phyloP scores from a whole-genome alignment of 2,888 invertebrate species.

The Rhodophaea formosa region DNA sequence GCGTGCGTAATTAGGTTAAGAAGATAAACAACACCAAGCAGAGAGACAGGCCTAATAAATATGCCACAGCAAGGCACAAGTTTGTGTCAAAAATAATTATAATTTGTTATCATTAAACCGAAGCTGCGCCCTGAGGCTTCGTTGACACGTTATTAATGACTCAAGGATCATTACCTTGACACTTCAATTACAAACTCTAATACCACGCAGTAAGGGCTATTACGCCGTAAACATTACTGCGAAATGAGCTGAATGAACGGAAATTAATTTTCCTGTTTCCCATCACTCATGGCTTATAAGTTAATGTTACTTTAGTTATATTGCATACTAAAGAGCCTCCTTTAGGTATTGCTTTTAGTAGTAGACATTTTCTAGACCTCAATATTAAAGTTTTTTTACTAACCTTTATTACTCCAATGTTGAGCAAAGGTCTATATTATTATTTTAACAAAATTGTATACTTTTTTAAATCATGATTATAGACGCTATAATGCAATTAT shows the following conservation, averaged over 20 bases:
- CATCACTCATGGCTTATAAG: slow-evolving; percentile 25
- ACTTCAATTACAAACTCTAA: slow-evolving; percentile 14
- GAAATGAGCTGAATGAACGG: slow-evolving; percentile 28
- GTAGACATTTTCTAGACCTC: too few relatives aligned
- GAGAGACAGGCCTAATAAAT: slow-evolving; percentile 5
- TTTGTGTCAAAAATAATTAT: slow-evolving; percentile 13
- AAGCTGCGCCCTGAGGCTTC: neutral
- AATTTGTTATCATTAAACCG: slow-evolving; percentile 9
- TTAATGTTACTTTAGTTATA: slow-evolving; percentile 8
- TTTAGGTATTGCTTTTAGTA: too few relatives aligned
- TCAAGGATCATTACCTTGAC: neutral
- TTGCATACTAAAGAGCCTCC: neutral
- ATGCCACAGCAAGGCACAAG: neutral
- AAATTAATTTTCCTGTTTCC: slow-evolving; percentile 26
- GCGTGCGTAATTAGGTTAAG: too few relatives aligned
- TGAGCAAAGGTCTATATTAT: too few relatives aligned
- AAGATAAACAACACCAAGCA: neutral
- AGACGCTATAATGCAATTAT: too few relatives aligned
- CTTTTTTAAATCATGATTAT: too few relatives aligned
- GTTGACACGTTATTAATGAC: slow-evolving; percentile 10
- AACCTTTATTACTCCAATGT: too few relatives aligned
- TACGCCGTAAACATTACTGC: slow-evolving; percentile 3
- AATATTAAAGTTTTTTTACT: too few relatives aligned
- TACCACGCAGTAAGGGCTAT: slow-evolving; percentile 5
- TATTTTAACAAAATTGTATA: too few relatives aligned